These are phyloP conservation scores for Pentamera pediparva DNA, from an alignment of 53 echinoderm and acorn worm genomes.

Conservation along the genomic window DNA sequence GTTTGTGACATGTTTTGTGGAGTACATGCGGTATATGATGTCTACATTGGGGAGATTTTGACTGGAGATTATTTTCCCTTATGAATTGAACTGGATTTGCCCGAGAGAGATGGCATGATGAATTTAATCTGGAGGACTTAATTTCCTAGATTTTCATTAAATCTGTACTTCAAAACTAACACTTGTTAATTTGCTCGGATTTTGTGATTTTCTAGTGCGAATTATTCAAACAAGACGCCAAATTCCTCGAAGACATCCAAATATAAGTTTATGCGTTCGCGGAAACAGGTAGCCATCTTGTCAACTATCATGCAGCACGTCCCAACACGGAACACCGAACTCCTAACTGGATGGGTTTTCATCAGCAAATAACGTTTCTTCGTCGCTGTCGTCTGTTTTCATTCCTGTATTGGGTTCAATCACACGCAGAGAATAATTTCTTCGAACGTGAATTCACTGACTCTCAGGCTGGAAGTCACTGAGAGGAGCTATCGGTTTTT, in stretches of 20 bases:
- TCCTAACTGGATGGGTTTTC: neutral
- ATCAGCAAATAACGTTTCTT: neutral
- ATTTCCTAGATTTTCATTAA: neutral
- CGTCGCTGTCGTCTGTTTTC: neutral
- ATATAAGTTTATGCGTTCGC: neutral
- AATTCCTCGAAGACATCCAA: neutral
- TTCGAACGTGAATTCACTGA: neutral
- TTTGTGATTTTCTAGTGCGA: neutral
- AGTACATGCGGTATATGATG: too few relatives aligned
- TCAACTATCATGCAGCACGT: neutral
- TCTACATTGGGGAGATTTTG: too few relatives aligned
- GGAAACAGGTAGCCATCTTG: neutral
- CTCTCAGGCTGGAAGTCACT: too few relatives aligned
- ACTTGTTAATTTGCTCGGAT: neutral
- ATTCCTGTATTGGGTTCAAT: neutral
- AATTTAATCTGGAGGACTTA: neutral
- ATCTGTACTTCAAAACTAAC: neutral
- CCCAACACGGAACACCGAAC: too few relatives aligned
- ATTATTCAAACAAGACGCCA: neutral
- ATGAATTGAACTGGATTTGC: too few relatives aligned
- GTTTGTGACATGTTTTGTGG: too few relatives aligned
- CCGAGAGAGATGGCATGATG: too few relatives aligned
- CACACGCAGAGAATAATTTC: neutral
- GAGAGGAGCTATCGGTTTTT: too few relatives aligned
- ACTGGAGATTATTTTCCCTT: too few relatives aligned